Evolutionary conservation across 2,797 vertebrate species (phyloP).

Genomic region (Ptychobarbus kaznakovi): DNA sequence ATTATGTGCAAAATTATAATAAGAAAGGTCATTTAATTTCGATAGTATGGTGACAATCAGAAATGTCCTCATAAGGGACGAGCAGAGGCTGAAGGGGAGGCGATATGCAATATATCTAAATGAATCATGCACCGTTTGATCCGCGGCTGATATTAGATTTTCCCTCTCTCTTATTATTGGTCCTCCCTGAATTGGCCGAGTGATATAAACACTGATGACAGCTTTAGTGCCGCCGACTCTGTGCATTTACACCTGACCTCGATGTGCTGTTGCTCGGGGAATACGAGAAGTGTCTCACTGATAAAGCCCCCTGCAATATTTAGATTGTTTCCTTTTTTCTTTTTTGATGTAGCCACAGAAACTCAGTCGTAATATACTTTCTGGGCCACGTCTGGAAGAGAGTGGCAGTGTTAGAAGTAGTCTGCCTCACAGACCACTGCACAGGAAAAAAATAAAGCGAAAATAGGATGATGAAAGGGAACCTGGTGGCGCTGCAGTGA

Average conservation of each 20-base stretch:
- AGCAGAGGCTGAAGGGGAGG: slow-evolving; percentile 46
- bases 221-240: slow-evolving; percentile 70
- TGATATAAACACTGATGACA: slow-evolving; percentile 64
- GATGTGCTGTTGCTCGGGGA: slow-evolving; percentile 73
- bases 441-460: slow-evolving; percentile 17
- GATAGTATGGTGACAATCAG: slow-evolving; percentile 43
- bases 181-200: slow-evolving; percentile 64
- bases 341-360: slow-evolving; percentile 37
- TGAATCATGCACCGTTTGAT: slow-evolving; percentile 58
- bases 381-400: slow-evolving; percentile 36
- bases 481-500: slow-evolving; percentile 54
- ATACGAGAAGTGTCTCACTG: slow-evolving; percentile 55
- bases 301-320: slow-evolving; percentile 55
- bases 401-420: slow-evolving; percentile 32
- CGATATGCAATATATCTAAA: slow-evolving; percentile 57
- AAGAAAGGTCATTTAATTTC: slow-evolving; percentile 55
- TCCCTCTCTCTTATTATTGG: slow-evolving; percentile 58
- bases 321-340: slow-evolving; percentile 27
- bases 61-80: slow-evolving; percentile 41
- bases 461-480: slow-evolving; percentile 56
- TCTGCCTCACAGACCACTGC: slow-evolving; percentile 44
- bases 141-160: slow-evolving; percentile 67
- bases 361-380: slow-evolving; percentile 48
- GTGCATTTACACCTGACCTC: slow-evolving; percentile 71
- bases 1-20: slow-evolving; percentile 57